Evolutionary conservation across 1,140 invertebrate genomes (phyloP).

Genomic region (Odontomachus brunneus): DNA sequence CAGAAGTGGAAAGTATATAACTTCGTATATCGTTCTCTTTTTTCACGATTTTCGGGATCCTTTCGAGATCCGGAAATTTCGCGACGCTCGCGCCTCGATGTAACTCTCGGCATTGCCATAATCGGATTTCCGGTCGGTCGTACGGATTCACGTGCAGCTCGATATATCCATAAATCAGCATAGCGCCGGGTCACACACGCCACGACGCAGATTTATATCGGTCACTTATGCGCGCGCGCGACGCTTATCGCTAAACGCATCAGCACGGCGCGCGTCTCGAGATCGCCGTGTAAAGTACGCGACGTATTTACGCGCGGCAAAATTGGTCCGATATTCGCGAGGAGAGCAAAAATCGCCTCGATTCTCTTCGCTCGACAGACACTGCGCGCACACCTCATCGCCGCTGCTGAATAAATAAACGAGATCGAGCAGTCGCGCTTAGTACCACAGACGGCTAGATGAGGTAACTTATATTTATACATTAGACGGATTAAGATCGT

Average conservation of each 20-base stretch:
- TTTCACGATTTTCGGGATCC: neutral
- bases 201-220: conserved; percentile 58
- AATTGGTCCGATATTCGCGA: conserved; percentile 26
- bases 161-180: conserved; percentile 60
- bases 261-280: conserved; percentile 29
- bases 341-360: conserved; percentile 5
- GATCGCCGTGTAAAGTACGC: conserved; percentile 34
- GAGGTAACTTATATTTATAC: conserved; percentile 40
- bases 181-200: conserved; percentile 45
- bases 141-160: conserved; percentile 37
- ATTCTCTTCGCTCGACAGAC: conserved; percentile 9
- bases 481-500: conserved; percentile 45
- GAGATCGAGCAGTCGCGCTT: neutral
- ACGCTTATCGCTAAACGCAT: conserved; percentile 49
- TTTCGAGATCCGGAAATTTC: conserved; percentile 20
- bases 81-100: conserved; percentile 9
- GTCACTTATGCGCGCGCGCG: conserved; percentile 42
- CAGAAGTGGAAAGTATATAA: too few species aligned
- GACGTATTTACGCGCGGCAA: conserved; percentile 33
- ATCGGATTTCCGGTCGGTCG: conserved; percentile 55
- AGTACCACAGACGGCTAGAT: neutral
- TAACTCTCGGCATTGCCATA: conserved; percentile 32
- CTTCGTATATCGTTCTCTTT: neutral
- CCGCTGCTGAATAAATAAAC: neutral
- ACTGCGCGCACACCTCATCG: neutral